Base-by-base conservation (phyloP, 35 echinoderm and acorn worm species). In the Holothuria glaberrima region DNA sequence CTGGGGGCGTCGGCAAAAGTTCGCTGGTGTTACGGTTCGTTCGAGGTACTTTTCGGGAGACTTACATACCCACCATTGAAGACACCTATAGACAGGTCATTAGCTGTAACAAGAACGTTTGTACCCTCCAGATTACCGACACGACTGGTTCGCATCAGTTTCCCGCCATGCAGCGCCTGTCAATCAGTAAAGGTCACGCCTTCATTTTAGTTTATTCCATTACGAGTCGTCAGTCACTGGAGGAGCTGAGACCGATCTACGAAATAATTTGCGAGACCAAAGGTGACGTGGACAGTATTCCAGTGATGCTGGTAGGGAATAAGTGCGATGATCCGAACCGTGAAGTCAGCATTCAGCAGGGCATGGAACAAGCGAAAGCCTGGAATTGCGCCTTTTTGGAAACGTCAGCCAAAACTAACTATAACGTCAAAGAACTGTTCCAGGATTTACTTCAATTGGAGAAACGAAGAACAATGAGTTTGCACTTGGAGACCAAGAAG, bases 361-460 rank as follows among this genome's bases (percentile, higher is more conserved):
- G 97, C 0, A 93, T 93, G 89, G 94, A 95, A 58, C 93, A 95
- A 30, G 94, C 97, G 0, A 95, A 95, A 70, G 59, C 71, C 6
- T 99, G 97, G 97, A 86, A 78, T 33, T 99, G 97, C 52, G 88
- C 97, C 7, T 99, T 99, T 68, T 54, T 99, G 24, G 97, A 99
- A 69, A 99, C 97, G 18, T 99, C 97, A 20, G 97, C 97, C 16
- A 99, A 99, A 81, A 99, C 97, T 48, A 99, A 99, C 57, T 99
- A 95, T 88, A 99, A 99, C 62, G 97, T 99, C 28, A 99, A 99
- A 64, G 97, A 99, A 95, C 94, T 99, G 52, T 99, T 99, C 89
- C 97, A 99, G 69, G 94, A 99, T 89, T 46, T 99, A 31, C 91
- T 99, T 33, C 97, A 99, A 85, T 58, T 99, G 64, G 97, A 99